Evolutionary conservation across 2,797 vertebrate genomes (phyloP).

Genomic region (Pipistrellus pipistrellus): DNA sequence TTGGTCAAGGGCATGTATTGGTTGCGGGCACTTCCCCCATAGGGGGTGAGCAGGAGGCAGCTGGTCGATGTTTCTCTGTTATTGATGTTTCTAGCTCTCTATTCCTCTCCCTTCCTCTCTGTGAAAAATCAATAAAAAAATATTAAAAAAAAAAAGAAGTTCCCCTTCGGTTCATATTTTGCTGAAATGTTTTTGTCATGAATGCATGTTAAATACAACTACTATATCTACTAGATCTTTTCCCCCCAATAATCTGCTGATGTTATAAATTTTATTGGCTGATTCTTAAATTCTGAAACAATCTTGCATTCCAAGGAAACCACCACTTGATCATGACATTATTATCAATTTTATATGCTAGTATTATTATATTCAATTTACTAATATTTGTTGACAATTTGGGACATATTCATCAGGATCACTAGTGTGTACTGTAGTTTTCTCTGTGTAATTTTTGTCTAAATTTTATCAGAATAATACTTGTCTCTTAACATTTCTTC

Average conservation of each 20-base stretch:
- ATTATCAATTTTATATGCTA: background rate
- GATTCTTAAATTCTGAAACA: background rate
- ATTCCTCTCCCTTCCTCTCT: too few species aligned
- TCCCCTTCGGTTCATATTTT: background rate
- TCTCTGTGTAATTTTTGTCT: background rate
- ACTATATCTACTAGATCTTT: background rate
- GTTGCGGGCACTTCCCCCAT: too few species aligned
- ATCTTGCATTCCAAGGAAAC: background rate
- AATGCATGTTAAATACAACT: background rate
- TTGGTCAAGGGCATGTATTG: too few species aligned
- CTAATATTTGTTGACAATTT: background rate
- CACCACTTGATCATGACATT: background rate
- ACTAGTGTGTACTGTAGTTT: background rate
- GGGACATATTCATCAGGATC: background rate
- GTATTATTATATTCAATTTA: background rate
- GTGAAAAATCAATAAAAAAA: too few species aligned
- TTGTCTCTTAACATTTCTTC: background rate
- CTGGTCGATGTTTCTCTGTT: too few species aligned
- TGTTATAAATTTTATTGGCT: background rate
- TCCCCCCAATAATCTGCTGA: background rate
- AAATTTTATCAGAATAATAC: background rate
- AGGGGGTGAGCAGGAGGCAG: too few species aligned
- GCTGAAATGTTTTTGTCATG: background rate
- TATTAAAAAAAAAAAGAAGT: background rate
- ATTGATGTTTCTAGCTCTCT: too few species aligned